Percentiles rank a stretch among this genome's conserved stretches.
These are phyloP conservation scores for Hirtodrosophila confusa DNA, from an alignment of 2,888 invertebrate genomes.

Conservation along the genomic window DNA sequence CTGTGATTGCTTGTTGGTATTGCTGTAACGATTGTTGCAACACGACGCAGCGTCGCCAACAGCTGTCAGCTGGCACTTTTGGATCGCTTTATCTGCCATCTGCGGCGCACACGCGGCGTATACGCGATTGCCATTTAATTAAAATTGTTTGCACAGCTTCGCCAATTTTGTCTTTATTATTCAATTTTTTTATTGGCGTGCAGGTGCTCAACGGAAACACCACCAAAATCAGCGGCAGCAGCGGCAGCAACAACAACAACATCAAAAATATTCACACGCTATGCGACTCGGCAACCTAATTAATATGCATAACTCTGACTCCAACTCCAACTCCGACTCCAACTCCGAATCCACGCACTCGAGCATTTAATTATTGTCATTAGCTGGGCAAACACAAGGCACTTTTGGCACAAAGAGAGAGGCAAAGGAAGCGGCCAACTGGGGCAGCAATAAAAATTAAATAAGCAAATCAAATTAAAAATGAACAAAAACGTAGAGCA, in stretches of 20 bases:
- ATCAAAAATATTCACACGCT: constrained; percentile 69
- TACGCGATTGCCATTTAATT: constrained; percentile 78
- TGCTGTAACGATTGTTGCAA: constrained; percentile 55
- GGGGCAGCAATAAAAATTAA: constrained; percentile 61
- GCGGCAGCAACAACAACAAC: no score
- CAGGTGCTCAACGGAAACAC: constrained; percentile 60
- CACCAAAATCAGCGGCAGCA: constrained; percentile 16
- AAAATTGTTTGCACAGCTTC: constrained; percentile 75
- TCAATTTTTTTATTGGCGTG: constrained; percentile 29
- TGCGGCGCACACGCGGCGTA: constrained; percentile 65
- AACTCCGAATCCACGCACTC: constrained; percentile 49
- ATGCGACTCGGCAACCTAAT: constrained; percentile 45
- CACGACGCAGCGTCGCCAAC: constrained; percentile 62
- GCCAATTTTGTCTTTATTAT: constrained; percentile 47
- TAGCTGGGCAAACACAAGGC: constrained; percentile 49
- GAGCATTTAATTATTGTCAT: constrained; percentile 71
- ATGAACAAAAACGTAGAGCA: constrained; percentile 7
- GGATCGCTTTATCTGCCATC: constrained; percentile 64
- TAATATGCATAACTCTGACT: constrained; percentile 61
- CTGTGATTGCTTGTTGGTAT: constrained; percentile 13
- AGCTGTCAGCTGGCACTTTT: constrained; percentile 75
- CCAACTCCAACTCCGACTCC: not conserved
- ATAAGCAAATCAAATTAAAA: constrained; percentile 57
- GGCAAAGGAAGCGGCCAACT: constrained; percentile 25
- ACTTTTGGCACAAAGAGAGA: not conserved